phyloP scores from a whole-genome alignment of 23 tunicate genomes.

The Ascidia mentula region DNA sequence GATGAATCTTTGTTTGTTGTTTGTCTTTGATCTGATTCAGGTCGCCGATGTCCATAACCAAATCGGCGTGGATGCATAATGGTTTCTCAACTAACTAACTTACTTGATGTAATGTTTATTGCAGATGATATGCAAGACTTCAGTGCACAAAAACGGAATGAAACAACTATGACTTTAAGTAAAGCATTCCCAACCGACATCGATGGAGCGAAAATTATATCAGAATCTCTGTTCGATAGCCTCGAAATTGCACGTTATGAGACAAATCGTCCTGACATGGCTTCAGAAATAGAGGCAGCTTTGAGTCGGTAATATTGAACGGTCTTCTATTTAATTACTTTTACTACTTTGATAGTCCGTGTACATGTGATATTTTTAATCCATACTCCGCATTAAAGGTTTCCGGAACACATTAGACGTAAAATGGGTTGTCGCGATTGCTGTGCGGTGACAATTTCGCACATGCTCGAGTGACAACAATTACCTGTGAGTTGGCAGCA shows the following conservation, averaged over 20 bases:
- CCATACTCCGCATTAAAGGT: neutral
- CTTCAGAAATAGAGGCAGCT: conserved; percentile 1
- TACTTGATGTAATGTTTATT: no score
- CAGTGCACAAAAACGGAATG: neutral
- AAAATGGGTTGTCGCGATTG: conserved; percentile 4
- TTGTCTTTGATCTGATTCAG: no score
- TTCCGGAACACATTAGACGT: neutral
- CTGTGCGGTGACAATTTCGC: conserved; percentile 6
- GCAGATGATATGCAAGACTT: neutral
- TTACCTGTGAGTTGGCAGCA: neutral
- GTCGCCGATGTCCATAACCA: no score
- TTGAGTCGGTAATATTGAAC: neutral
- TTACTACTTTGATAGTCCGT: conserved; percentile 4
- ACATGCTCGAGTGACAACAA: neutral
- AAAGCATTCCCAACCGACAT: neutral
- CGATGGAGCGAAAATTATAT: neutral
- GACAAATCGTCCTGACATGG: neutral
- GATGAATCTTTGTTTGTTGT: neutral
- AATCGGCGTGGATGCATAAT: no score
- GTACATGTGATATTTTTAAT: no score
- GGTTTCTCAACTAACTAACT: no score
- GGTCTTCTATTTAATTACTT: neutral
- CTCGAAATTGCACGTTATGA: neutral
- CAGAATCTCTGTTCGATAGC: neutral
- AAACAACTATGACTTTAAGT: neutral